Conservation (phyloP, 2,113 vertebrate genomes). For the Plecotus auritus region DNA sequence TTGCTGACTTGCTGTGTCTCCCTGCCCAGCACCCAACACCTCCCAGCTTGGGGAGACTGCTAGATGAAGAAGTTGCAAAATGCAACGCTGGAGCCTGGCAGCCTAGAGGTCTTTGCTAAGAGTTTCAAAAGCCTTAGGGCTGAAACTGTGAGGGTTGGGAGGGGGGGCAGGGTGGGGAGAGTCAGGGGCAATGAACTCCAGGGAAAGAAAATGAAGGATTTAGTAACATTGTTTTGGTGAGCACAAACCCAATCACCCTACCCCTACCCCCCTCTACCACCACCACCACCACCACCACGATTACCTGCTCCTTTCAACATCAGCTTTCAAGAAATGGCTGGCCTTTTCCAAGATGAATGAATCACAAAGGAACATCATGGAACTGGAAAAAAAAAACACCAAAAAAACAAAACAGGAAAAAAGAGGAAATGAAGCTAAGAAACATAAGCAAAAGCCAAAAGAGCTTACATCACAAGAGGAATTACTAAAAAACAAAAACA, state of each 20-base stretch:
- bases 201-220: background rate
- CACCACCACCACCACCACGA: no score
- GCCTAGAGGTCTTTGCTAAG: background rate
- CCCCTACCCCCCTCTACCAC: no score
- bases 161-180: background rate
- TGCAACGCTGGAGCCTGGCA: background rate
- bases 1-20: background rate
- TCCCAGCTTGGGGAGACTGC: rapidly evolving
- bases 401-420: background rate
- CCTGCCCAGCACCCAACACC: background rate
- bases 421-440: background rate
- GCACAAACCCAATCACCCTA: background rate
- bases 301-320: background rate
- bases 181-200: background rate
- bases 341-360: background rate
- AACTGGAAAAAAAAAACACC: background rate
- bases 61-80: background rate
- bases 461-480: background rate
- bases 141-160: background rate
- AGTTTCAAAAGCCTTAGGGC: background rate
- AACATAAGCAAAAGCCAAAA: background rate
- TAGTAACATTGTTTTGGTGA: background rate
- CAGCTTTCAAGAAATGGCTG: background rate
- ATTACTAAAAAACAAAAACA: background rate
- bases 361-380: background rate